phyloP scores from a whole-genome alignment of 2,113 vertebrate genomes.

The Quiscalus mexicanus region DNA sequence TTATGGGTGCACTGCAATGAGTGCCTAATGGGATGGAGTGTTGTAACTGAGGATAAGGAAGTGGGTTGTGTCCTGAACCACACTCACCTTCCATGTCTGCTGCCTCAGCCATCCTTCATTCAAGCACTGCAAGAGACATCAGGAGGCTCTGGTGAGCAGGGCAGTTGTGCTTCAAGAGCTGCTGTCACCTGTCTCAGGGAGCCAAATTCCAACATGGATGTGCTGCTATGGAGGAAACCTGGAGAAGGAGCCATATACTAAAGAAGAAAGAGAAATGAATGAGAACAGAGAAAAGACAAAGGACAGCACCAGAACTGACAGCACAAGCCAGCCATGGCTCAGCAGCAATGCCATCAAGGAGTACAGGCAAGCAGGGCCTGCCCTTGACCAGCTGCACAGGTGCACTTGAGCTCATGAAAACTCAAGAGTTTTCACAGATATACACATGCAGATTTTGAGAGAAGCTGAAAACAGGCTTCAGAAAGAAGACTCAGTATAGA shows the following conservation, averaged over 20 bases:
- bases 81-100: background rate
- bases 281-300: background rate
- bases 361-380: background rate
- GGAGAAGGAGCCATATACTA: slow-evolving; percentile 3
- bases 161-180: background rate
- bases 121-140: background rate
- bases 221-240: background rate
- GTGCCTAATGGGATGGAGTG: background rate
- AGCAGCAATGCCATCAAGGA: background rate
- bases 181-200: background rate
- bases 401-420: background rate
- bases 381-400: background rate
- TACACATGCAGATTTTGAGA: background rate
- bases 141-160: background rate
- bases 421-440: background rate
- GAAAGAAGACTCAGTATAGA: background rate
- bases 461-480: background rate
- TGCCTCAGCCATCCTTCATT: background rate
- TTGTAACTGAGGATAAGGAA: background rate
- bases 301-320: background rate
- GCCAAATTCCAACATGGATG: background rate
- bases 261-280: slow-evolving; percentile 3
- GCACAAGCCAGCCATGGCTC: background rate
- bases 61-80: background rate
- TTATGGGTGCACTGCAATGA: background rate